These are phyloP conservation scores for Echinometra lucunter DNA, from an alignment of 53 echinoderm and acorn worm genomes.

Conservation along the genomic window DNA sequence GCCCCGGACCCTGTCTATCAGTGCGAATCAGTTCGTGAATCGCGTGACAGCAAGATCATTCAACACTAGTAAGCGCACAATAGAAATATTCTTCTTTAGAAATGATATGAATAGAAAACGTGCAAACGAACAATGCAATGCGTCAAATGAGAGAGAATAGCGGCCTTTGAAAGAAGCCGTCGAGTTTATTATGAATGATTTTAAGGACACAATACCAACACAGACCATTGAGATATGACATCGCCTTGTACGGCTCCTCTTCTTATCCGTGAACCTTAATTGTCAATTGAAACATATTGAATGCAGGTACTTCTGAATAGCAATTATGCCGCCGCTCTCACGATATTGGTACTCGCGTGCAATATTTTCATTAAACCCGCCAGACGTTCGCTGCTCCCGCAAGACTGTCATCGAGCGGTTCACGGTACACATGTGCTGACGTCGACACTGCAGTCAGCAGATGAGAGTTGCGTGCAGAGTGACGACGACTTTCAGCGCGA, in stretches of 20 bases:
- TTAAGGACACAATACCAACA: constrained; percentile 15
- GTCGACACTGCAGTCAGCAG: constrained; percentile 18
- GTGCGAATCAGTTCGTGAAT: not conserved
- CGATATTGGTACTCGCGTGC: constrained; percentile 7
- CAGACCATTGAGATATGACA: constrained; percentile 4
- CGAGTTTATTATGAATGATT: constrained; percentile 24
- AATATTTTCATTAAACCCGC: constrained; percentile 21
- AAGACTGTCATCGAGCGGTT: not conserved
- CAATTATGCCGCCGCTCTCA: constrained; percentile 26
- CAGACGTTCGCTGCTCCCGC: constrained; percentile 37
- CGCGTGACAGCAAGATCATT: constrained; percentile 47
- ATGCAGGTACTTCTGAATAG: not conserved
- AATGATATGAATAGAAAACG: constrained; percentile 14
- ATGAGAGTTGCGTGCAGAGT: constrained; percentile 35
- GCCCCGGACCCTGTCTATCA: constrained; percentile 49
- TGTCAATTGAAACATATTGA: constrained; percentile 31
- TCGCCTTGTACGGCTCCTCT: not conserved
- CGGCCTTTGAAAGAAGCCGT: constrained; percentile 2
- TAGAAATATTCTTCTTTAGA: constrained; percentile 30
- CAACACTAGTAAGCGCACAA: not conserved
- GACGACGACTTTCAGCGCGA: constrained; percentile 16
- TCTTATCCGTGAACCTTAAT: constrained; percentile 22
- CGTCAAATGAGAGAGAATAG: constrained; percentile 36
- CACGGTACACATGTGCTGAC: constrained; percentile 10
- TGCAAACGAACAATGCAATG: constrained; percentile 14